Evolutionary conservation across 1,140 invertebrate genomes (phyloP), one percentile per base, ranked within the genome.

Genomic region (Cyrtorhinus lividipennis): DNA sequence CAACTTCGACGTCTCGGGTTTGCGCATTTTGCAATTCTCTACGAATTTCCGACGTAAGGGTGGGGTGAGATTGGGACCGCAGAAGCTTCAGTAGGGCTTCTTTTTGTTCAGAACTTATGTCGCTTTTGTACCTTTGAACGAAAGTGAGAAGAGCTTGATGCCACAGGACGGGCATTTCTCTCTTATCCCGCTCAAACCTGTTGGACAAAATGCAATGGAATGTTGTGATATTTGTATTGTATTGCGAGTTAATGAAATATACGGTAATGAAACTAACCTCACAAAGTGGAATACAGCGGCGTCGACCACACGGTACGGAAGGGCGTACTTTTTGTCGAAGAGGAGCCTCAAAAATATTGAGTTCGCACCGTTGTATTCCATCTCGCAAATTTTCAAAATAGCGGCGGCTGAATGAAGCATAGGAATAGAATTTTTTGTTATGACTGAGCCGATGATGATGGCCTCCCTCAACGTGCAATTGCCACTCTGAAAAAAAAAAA

Each of bases 341-440:
- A 99, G 83, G 71, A 94, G 88, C 56, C 92, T 80, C 24, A 99
- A 77, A 71, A 99, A 95, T 68, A 98, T 93, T 58, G 92, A 96
- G 75, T 90, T 98, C 0, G 95, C 92, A n/a, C 95, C 95, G 57
- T 83, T 91, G 71, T 99, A 99, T 66, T 90, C 89, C 93, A 99
- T 96, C 78, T 97, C 92, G 26, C 95, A 93, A 64, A 99, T 92
- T 78, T 92, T 95, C 1, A 95, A 73, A 67, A 99, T 83, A 23
- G 94, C 92, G 15, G 95, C 95, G 57, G 91, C 88, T 0, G 95
- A 96, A 75, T 99, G 95, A n/a, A 97, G 77, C 59, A 97, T 85
- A 1, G 96, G 95, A 53, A 99, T 92, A 0, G 93, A 95, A 73
- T 88, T 92, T 67, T 90, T 87, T 0, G 85, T 83, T 26, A 99